Base-by-base conservation (phyloP, 2,113 vertebrate species). In the Cichladusa arquata region DNA sequence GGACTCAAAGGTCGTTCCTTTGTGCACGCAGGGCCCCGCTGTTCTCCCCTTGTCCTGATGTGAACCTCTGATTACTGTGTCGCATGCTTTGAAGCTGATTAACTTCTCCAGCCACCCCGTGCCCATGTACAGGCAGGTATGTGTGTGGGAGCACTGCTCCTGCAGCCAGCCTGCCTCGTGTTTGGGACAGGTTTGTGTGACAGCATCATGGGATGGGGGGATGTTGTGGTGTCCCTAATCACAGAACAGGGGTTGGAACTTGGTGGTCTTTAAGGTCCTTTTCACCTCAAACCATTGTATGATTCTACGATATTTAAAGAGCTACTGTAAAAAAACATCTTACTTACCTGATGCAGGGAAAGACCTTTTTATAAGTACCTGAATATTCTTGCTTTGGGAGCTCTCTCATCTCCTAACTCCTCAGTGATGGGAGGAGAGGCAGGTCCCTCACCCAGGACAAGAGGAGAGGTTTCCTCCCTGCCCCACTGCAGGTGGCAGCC, bases 71-170 rank as follows among this genome's bases (percentile, higher is more conserved):
- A 89, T 76, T 84, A 34, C 69, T 0, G 6, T 26, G 53, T 47
- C 12, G 16, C 57, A 45, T 60, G 86, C 83, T 93, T 78, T 92
- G 91, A 91, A 91, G 66, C 36, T 91, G 82, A 71, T 92, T 95
- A 95, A 92, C 57, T 84, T 26, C 44, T 45, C 44, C 61, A 57
- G 53, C 34, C 54, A 5, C 57, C 47, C 57, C 2, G 14, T 58
- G 56, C 38, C 54, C 34, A 1, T 9, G 60, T 24, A 7, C 36
- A 8, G 19, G 34, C 14, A 80, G 31, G 51, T 57, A 22, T 11
- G 38, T 53, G 83, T 34, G 60, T 2, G 14, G 22, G 56, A 62
- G 29, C 50, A 22, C 38, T 24, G 61, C 6, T 69, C 56, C 69
- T 79, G 57, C 33, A 44, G 38, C 4, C n/a, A 56, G 56, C 42